Evolutionary conservation across 2,888 invertebrate species (phyloP).

Genomic region (Gastrophysa polygoni): DNA sequence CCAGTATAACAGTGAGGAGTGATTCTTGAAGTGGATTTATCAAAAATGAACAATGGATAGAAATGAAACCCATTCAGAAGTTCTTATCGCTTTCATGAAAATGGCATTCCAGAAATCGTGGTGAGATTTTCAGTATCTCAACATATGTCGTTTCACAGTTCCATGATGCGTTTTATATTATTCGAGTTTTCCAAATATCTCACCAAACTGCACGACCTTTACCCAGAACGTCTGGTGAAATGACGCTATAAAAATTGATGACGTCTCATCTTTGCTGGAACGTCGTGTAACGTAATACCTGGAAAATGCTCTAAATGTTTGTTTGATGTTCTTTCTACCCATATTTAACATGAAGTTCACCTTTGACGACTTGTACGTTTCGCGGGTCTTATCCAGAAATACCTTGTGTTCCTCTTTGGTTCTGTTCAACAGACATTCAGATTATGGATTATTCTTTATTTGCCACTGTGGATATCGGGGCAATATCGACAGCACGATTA

Average conservation of each 20-base stretch:
- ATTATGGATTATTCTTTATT: constrained; percentile 1
- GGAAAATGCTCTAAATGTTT: constrained; percentile 34
- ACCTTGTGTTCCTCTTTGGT: constrained; percentile 4
- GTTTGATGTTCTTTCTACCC: constrained; percentile 30
- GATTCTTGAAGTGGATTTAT: no score
- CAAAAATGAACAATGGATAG: no score
- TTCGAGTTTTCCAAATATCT: not conserved
- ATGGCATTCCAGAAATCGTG: no score
- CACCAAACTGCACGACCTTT: constrained; percentile 5
- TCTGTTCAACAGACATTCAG: not conserved
- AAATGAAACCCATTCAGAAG: no score
- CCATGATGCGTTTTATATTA: not conserved
- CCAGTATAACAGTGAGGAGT: no score
- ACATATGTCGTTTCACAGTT: not conserved
- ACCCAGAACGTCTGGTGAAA: constrained; percentile 37
- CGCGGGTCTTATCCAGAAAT: constrained; percentile 14
- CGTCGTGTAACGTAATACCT: constrained; percentile 32
- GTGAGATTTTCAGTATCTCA: not conserved
- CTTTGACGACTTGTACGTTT: constrained; percentile 15
- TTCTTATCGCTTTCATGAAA: constrained; percentile 43
- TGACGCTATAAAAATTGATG: constrained; percentile 44
- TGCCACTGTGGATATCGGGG: not conserved
- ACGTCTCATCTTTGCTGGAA: constrained; percentile 33
- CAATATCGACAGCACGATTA: no score
- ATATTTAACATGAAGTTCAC: constrained; percentile 24